phyloP scores from a whole-genome alignment of 1,140 invertebrate genomes.

The Brachionus paranguensis region DNA sequence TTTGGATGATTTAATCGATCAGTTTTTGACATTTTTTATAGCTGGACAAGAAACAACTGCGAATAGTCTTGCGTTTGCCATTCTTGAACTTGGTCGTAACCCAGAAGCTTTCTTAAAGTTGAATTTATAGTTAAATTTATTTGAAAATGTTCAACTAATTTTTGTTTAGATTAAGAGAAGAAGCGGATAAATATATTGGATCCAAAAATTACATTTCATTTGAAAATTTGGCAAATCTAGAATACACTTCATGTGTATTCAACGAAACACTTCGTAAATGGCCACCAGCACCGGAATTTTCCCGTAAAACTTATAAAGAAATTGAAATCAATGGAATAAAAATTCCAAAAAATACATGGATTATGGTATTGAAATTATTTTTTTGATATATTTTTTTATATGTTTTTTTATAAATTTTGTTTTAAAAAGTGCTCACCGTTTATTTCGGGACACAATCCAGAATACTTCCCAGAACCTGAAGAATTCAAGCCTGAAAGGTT shows the following conservation, averaged over 20 bases:
- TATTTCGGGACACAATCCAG: background rate
- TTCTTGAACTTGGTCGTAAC: slow-evolving; percentile 24
- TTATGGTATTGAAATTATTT: background rate
- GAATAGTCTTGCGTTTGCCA: background rate
- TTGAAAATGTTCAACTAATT: background rate
- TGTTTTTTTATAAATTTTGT: background rate
- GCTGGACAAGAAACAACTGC: slow-evolving; percentile 36
- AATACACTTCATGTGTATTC: slow-evolving; percentile 10
- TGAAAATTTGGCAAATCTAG: background rate
- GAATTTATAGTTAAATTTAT: background rate
- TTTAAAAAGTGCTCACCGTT: background rate
- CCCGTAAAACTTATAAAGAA: slow-evolving; percentile 6
- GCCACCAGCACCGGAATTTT: slow-evolving; percentile 27
- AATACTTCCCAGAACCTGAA: slow-evolving; percentile 21
- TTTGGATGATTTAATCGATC: slow-evolving; percentile 18
- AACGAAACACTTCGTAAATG: slow-evolving; percentile 29
- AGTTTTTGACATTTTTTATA: slow-evolving; percentile 39
- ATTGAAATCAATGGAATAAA: slow-evolving; percentile 1
- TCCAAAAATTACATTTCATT: background rate
- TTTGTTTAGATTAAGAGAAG: slow-evolving; percentile 3
- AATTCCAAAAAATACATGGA: background rate
- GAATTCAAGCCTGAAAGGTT: slow-evolving; percentile 18
- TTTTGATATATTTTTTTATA: background rate
- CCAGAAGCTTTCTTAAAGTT: background rate
- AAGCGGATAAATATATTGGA: background rate